Evolutionary conservation across 2,888 invertebrate genomes (phyloP).

Genomic region (Altica lythri): DNA sequence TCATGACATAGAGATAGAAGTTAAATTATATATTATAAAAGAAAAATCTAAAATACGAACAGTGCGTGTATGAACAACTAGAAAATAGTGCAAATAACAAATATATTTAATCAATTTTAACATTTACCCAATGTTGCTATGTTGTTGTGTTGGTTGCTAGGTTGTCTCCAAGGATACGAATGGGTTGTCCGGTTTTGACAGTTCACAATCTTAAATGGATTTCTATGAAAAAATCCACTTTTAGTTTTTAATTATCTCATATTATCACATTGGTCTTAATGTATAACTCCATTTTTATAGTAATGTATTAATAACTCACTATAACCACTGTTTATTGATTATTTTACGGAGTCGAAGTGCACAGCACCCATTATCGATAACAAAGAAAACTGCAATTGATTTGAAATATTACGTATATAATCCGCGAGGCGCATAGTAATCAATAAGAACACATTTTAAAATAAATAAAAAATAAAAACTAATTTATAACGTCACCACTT

Average conservation of each 20-base stretch:
- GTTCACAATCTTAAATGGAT: constrained; percentile 42
- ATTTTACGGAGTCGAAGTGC: constrained; percentile 36
- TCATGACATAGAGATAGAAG: too few relatives aligned
- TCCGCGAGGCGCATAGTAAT: constrained; percentile 36
- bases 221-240: constrained; percentile 14
- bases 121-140: constrained; percentile 57
- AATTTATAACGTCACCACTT: too few relatives aligned
- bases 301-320: constrained; percentile 40
- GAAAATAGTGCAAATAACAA: constrained; percentile 33
- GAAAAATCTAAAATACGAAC: constrained; percentile 16
- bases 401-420: constrained; percentile 26
- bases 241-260: constrained; percentile 20
- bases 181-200: constrained; percentile 55
- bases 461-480: constrained; percentile 22
- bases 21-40: constrained; percentile 1
- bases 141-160: constrained; percentile 60
- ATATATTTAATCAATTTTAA: constrained; percentile 39
- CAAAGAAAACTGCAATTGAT: constrained; percentile 38
- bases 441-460: constrained; percentile 27
- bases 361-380: constrained; percentile 36
- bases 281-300: constrained; percentile 38
- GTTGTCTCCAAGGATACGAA: constrained; percentile 59
- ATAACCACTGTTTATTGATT: constrained; percentile 41
- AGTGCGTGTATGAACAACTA: constrained; percentile 8
- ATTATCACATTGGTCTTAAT: constrained; percentile 28